Evolutionary conservation across 2,888 invertebrate species (phyloP), one percentile per base, ranked within the genome.

Genomic region (Stenchaetothrips biformis): DNA sequence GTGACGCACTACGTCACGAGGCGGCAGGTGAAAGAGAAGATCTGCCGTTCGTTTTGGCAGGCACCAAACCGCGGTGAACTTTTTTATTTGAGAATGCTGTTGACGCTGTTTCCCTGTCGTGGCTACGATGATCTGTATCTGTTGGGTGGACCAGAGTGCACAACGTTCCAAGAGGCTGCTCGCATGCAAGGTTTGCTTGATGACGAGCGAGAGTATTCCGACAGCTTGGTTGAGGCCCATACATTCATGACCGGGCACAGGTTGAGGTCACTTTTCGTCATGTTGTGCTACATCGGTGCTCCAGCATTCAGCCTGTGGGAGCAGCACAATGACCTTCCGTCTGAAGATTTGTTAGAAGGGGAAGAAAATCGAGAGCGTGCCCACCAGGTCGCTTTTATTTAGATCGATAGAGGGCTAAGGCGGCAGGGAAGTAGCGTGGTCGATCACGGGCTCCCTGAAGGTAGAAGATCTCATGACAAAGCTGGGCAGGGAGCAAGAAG

Each of bases 391-490:
- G 53, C 53, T 13, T 7, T 53, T 6, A 16, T 53, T 53, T 7
- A 53, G 16, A 53, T 53, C 11, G 53, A 53, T 6, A 9, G 16
- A 13, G 53, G 53, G 13, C 16, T 53, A 2, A 9, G 53, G 53
- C 53, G 53, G 13, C 16, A 9, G 53, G 81, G 80, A 48, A 67
- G 47, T 7, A 53, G 59, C 47, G 16, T 81, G 0, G 27, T 11
- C n/a, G 74, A 80, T 7, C 77, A 78, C 48, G 81, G 82, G 62
- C 79, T 79, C 16, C 81, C 79, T 18, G 78, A n/a, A 16, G 80
- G 80, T 80, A 18, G 77, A 78, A 4, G 80, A 81, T 27, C 21
- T 77, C 25, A 77, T 48, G 9, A 81, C 79, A 18, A 79, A 81
- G 48, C 48, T 81, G 25, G 78, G 79, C 9, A 77, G 79, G n/a